Evolutionary conservation across 2,888 invertebrate genomes (phyloP).

Genomic region (Hermodice carunculata): DNA sequence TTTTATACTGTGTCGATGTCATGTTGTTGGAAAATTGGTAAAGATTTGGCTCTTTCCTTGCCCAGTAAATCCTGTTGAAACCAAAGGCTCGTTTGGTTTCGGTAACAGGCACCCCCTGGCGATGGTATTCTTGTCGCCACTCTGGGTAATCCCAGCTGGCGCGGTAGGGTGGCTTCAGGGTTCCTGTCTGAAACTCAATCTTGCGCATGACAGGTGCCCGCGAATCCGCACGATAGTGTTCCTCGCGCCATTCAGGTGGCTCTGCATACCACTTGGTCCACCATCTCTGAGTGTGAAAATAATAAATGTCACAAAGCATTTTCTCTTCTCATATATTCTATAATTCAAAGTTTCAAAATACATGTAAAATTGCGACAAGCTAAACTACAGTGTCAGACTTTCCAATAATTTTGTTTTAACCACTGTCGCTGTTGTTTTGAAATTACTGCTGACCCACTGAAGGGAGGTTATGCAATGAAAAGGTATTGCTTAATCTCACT

Average conservation of each 20-base stretch:
- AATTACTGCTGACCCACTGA: too few species aligned
- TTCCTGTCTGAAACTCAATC: constrained; percentile 31
- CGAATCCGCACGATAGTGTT: constrained; percentile 36
- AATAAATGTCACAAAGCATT: too few species aligned
- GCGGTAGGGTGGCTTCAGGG: constrained; percentile 15
- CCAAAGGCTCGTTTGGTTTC: constrained; percentile 61
- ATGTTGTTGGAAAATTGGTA: constrained; percentile 66
- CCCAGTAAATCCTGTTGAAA: constrained; percentile 49
- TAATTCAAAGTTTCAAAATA: too few species aligned
- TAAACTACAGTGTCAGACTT: too few species aligned
- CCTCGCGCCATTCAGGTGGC: constrained; percentile 34
- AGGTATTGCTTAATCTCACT: too few species aligned
- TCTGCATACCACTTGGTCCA: constrained; percentile 38
- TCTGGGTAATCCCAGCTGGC: constrained; percentile 26
- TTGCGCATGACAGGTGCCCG: constrained; percentile 35
- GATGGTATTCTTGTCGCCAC: constrained; percentile 36
- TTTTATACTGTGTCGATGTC: constrained; percentile 64
- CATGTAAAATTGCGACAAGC: too few species aligned
- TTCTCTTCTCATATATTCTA: too few species aligned
- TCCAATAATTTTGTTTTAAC: too few species aligned
- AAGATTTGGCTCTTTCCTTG: constrained; percentile 55
- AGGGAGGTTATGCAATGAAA: too few species aligned
- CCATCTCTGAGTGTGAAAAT: constrained; percentile 33
- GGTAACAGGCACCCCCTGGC: constrained; percentile 53
- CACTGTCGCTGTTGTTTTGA: too few species aligned